Evolutionary conservation across 2,888 invertebrate genomes (phyloP), one percentile per base, ranked within the genome.

Genomic region (Calephelis perditalis): DNA sequence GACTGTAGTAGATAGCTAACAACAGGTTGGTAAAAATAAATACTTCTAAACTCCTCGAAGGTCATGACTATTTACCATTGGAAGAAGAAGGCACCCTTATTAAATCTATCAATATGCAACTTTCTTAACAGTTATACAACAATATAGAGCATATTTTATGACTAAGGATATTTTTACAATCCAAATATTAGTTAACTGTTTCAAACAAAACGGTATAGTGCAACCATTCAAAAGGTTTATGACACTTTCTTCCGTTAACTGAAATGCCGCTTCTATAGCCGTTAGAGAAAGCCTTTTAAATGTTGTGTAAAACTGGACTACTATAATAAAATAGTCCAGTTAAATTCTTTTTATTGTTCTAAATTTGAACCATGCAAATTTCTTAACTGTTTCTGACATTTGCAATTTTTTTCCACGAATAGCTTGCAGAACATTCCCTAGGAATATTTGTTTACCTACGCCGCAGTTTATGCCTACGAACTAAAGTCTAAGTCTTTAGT

Each of bases 141-240:
- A 26, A 52, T 35, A 52, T 52, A 26, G 10, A 52, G 52, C 52
- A 11, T 10, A 52, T 49, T 49, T 26, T 26, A 52, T 52, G 59
- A 36, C 9, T 26, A 54, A 43, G 11, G 43, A 54, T 60, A 62
- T 64, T 59, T 62, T 43, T 49, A 56, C 52, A 35, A 35, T 52
- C 26, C 52, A 52, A 35, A 35, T 52, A 52, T 52, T 35, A 35
- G 35, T 49, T 26, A 26, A 26, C 52, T 26, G 52, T 52, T 52
- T 52, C 26, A 52, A 52, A 52, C 52, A 52, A 52, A 52, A 52
- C 52, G 52, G 52, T 71, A 71, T 71, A 71, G 69, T 65, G 68
- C 70, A 71, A 72, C 67, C 52, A 65, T 69, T 68, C 47, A 69
- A 70, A 62, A 67, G 64, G 67, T 69, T 71, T 73, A 71, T 72